Evolutionary conservation across 2,797 vertebrate genomes (phyloP).

Genomic region (Acipenser transmontanus): DNA sequence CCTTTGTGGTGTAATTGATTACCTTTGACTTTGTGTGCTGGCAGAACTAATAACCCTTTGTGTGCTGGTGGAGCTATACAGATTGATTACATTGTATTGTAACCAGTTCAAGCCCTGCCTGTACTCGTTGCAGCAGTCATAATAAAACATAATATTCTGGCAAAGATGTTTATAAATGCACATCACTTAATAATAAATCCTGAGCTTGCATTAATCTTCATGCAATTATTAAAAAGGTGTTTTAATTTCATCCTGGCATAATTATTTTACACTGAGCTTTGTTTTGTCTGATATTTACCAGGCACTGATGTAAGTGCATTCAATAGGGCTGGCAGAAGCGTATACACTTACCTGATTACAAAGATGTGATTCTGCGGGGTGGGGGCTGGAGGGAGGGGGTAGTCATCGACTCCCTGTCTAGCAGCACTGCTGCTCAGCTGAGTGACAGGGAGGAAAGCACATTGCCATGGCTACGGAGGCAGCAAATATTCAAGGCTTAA

Average conservation of each 20-base stretch:
- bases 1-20: no score
- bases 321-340: not conserved
- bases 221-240: not conserved
- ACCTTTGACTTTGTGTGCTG: no score
- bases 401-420: not conserved
- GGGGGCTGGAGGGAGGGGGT: not conserved
- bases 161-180: no score
- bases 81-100: no score
- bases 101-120: no score
- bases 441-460: not conserved
- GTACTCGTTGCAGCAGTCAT: no score
- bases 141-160: no score
- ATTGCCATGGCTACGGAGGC: conserved; percentile 4
- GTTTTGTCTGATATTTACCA: not conserved
- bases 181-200: no score
- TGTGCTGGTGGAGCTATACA: no score
- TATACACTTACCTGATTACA: not conserved
- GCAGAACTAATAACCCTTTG: no score
- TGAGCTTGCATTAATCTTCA: no score
- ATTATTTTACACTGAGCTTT: not conserved
- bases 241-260: not conserved
- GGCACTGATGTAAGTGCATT: not conserved
- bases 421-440: not conserved
- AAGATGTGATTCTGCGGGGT: not conserved
- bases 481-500: not conserved